Conservation (phyloP, 2,113 vertebrate genomes). For the Equus przewalskii region DNA sequence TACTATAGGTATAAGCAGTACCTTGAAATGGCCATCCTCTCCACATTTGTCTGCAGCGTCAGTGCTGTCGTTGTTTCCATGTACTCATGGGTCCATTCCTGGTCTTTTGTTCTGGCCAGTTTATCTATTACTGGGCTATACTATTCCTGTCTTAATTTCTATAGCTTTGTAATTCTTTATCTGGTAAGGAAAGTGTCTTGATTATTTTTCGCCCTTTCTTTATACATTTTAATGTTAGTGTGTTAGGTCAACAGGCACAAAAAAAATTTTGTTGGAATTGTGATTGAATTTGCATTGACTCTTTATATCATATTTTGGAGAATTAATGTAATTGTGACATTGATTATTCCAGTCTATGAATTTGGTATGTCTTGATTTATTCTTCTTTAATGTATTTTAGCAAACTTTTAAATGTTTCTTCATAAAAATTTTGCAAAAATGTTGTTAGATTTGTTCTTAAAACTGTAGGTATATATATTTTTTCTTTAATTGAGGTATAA, state of each 20-base stretch:
- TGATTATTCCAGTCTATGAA: not conserved
- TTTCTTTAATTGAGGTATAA: conserved; percentile 27
- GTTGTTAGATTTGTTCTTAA: conserved; percentile 37
- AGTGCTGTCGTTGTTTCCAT: not conserved
- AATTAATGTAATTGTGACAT: not conserved
- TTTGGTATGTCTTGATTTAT: not conserved
- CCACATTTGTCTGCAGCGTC: not conserved
- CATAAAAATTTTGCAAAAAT: not conserved
- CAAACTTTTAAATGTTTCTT: conserved; percentile 29
- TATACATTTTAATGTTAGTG: conserved; percentile 7
- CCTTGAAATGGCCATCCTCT: not conserved
- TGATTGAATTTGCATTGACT: not conserved
- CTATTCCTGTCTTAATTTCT: not conserved
- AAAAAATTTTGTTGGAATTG: not conserved
- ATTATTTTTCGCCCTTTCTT: not conserved
- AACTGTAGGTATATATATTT: not conserved
- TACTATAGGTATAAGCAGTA: not conserved
- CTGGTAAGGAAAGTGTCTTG: conserved; percentile 1
- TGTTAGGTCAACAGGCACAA: conserved; percentile 31
- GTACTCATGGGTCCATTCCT: not conserved
- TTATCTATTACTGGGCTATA: not conserved
- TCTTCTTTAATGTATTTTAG: conserved; percentile 7
- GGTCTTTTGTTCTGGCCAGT: not conserved
- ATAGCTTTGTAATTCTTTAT: conserved; percentile 29
- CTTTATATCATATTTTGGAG: not conserved